These are phyloP conservation scores for Aeoliscus strigatus DNA, from an alignment of 2,797 vertebrate species.

Conservation along the genomic window DNA sequence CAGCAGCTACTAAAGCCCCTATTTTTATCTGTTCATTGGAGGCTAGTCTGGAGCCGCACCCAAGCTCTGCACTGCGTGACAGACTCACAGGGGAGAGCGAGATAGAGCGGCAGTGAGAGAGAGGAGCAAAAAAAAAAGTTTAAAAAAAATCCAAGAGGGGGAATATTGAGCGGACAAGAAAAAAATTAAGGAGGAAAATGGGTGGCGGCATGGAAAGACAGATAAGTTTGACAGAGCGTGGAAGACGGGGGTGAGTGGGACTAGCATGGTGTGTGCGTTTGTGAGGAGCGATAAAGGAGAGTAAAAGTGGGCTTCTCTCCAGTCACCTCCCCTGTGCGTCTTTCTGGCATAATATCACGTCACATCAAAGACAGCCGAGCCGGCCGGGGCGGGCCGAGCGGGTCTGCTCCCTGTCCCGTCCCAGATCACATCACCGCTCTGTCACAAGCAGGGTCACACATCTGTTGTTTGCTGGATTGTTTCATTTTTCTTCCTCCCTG, in stretches of 20 bases:
- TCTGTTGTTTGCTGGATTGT: constrained; percentile 50
- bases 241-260: constrained; percentile 36
- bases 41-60: constrained; percentile 51
- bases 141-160: constrained; percentile 33
- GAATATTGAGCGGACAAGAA: constrained; percentile 45
- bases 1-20: constrained; percentile 52
- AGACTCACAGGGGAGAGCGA: constrained; percentile 41
- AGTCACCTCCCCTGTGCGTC: constrained; percentile 8
- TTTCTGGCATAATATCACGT: constrained; percentile 43
- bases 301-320: constrained; percentile 34
- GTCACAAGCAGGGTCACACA: constrained; percentile 52
- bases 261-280: constrained; percentile 25
- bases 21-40: constrained; percentile 59
- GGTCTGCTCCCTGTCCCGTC: constrained; percentile 21
- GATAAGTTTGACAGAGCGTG: constrained; percentile 59
- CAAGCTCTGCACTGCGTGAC: constrained; percentile 59
- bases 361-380: constrained; percentile 40
- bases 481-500: constrained; percentile 13
- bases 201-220: constrained; percentile 49
- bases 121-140: no score
- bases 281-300: constrained; percentile 49
- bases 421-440: constrained; percentile 43
- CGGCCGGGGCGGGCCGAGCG: constrained; percentile 25
- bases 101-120: constrained; percentile 38
- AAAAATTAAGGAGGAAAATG: constrained; percentile 57